These are phyloP conservation scores for Champsocephalus esox DNA, from an alignment of 2,797 vertebrate species.

Conservation along the genomic window DNA sequence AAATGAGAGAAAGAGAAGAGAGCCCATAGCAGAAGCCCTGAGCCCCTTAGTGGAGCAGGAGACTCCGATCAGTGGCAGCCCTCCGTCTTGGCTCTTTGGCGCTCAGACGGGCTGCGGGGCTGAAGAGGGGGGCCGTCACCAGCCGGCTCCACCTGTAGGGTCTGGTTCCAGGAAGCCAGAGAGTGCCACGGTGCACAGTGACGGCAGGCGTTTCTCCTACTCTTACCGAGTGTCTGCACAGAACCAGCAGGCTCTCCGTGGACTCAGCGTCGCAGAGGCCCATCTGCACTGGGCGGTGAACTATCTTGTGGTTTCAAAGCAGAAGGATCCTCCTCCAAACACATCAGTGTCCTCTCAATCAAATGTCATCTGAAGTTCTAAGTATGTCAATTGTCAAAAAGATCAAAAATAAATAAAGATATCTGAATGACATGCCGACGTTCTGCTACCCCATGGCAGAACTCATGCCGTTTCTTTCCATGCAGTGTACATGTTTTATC, in stretches of 20 bases:
- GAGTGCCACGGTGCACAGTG: constrained; percentile 41
- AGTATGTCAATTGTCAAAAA: no score
- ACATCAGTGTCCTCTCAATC: not conserved
- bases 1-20: constrained; percentile 35
- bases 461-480: no score
- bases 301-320: constrained; percentile 56
- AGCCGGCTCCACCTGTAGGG: not conserved
- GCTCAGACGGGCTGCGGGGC: not conserved
- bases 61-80: constrained; percentile 27
- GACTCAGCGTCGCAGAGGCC: constrained; percentile 34
- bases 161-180: fast-evolving
- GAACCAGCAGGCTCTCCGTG: constrained; percentile 58
- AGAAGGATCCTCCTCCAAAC: not conserved
- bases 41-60: constrained; percentile 3
- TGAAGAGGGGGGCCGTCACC: not conserved
- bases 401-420: no score
- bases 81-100: constrained; percentile 76
- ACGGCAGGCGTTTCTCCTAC: constrained; percentile 61
- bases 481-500: no score
- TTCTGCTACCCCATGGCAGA: no score
- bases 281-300: constrained; percentile 70
- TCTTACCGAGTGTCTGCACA: constrained; percentile 52
- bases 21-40: not conserved
- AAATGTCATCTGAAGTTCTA: not conserved
- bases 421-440: no score